These are phyloP conservation scores for Xestobium rufovillosum DNA, from an alignment of 2,888 invertebrate genomes.

Conservation along the genomic window DNA sequence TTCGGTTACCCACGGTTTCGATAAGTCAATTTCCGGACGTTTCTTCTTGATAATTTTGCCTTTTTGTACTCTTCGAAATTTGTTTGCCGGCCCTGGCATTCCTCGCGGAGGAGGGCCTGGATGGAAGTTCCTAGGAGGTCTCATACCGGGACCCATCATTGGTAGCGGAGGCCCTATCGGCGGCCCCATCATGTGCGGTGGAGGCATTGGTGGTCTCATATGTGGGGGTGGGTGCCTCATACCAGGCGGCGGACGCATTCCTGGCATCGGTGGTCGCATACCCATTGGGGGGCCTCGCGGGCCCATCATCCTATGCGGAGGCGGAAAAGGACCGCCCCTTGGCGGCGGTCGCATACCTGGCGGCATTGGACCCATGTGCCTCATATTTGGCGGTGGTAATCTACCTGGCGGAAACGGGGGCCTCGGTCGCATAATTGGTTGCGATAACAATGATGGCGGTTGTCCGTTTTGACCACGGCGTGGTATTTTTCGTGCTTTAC, in stretches of 20 bases:
- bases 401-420: not conserved
- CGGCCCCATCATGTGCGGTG: conserved; percentile 29
- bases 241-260: conserved; percentile 31
- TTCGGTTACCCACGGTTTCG: conserved; percentile 53
- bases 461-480: conserved; percentile 2
- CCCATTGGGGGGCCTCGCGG: conserved; percentile 17
- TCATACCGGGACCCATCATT: conserved; percentile 15
- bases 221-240: conserved; percentile 28
- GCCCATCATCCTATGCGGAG: conserved; percentile 30
- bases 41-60: conserved; percentile 34
- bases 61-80: conserved; percentile 31
- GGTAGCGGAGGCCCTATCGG: conserved; percentile 7
- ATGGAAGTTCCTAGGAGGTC: conserved; percentile 17
- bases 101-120: conserved; percentile 3
- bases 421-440: conserved; percentile 1
- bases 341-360: not conserved
- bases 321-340: conserved; percentile 22
- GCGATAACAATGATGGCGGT: not conserved
- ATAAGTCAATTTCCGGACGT: conserved; percentile 37
- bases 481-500: too few relatives aligned
- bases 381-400: not conserved
- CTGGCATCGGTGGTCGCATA: conserved; percentile 19
- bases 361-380: conserved; percentile 1
- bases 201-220: conserved; percentile 24
- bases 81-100: conserved; percentile 17